These are phyloP conservation scores for Pentalonia nigronervosa DNA, from an alignment of 1,140 invertebrate species.

Conservation along the genomic window DNA sequence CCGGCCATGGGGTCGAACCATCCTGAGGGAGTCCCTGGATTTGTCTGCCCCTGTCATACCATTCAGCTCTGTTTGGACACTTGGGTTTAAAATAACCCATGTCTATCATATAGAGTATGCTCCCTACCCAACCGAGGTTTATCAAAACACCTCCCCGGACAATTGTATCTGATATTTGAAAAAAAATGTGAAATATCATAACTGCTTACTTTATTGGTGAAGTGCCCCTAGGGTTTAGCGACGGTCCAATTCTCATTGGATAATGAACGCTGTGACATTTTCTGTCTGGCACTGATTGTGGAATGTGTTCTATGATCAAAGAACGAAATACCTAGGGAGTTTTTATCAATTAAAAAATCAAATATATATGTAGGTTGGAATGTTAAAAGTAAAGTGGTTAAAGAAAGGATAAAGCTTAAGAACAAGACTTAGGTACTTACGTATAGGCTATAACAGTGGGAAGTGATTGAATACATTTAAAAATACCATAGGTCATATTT, in stretches of 20 bases:
- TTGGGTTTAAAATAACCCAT: background rate
- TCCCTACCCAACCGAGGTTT: too few relatives aligned
- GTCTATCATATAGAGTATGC: background rate
- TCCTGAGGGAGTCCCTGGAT: too few relatives aligned
- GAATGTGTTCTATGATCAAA: background rate
- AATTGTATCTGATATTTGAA: background rate
- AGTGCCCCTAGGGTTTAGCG: background rate
- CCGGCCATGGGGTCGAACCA: background rate
- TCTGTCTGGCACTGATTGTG: background rate
- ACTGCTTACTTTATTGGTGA: background rate
- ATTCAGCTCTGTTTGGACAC: background rate
- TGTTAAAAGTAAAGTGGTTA: background rate
- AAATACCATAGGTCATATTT: too few relatives aligned
- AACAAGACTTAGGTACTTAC: background rate
- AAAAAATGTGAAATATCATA: background rate
- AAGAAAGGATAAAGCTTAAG: background rate
- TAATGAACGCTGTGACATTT: background rate
- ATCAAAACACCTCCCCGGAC: too few relatives aligned
- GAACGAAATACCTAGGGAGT: background rate
- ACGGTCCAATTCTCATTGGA: background rate
- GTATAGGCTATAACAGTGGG: too few relatives aligned
- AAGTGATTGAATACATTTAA: background rate
- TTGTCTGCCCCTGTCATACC: background rate
- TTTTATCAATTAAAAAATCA: background rate
- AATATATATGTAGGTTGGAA: background rate